Percentiles rank a stretch among this genome's conserved stretches.
These are phyloP conservation scores for Tiaroga cobitis DNA, from an alignment of 2,797 vertebrate species.

Conservation along the genomic window DNA sequence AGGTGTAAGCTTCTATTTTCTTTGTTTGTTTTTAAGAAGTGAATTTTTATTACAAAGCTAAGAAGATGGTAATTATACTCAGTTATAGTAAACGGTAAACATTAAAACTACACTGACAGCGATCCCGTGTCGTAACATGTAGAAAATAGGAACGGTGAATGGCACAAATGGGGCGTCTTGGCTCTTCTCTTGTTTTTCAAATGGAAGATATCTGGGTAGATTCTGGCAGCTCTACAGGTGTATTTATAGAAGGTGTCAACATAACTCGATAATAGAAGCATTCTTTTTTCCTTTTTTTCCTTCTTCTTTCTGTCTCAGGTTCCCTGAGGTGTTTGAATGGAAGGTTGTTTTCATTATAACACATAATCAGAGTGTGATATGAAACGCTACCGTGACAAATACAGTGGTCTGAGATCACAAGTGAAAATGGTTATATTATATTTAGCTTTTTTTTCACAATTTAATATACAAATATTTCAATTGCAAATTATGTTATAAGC, in stretches of 20 bases:
- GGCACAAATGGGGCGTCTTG: neutral
- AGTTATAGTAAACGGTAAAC: neutral
- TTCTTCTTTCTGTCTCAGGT: neutral
- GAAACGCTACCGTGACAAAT: neutral
- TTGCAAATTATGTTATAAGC: too few relatives aligned
- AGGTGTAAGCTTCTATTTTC: neutral
- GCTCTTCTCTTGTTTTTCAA: conserved; percentile 4
- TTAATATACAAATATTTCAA: too few relatives aligned
- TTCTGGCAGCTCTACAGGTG: conserved; percentile 25
- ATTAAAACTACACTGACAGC: neutral
- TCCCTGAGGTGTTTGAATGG: conserved; percentile 3
- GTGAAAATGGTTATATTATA: neutral
- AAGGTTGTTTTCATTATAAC: conserved; percentile 31
- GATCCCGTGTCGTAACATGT: neutral
- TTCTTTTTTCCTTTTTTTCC: neutral
- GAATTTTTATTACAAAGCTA: conserved; percentile 2
- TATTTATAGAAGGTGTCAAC: conserved; percentile 42
- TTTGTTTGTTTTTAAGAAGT: conserved; percentile 9
- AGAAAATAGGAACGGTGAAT: neutral
- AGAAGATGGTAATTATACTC: conserved; percentile 7
- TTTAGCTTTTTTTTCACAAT: too few relatives aligned
- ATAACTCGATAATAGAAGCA: conserved; percentile 24
- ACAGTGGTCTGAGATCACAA: neutral
- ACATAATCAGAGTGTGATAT: conserved; percentile 35
- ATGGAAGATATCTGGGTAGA: conserved; percentile 19